Conservation (phyloP, 2,888 invertebrate species). For the Caenorhabditis macrosperma region DNA sequence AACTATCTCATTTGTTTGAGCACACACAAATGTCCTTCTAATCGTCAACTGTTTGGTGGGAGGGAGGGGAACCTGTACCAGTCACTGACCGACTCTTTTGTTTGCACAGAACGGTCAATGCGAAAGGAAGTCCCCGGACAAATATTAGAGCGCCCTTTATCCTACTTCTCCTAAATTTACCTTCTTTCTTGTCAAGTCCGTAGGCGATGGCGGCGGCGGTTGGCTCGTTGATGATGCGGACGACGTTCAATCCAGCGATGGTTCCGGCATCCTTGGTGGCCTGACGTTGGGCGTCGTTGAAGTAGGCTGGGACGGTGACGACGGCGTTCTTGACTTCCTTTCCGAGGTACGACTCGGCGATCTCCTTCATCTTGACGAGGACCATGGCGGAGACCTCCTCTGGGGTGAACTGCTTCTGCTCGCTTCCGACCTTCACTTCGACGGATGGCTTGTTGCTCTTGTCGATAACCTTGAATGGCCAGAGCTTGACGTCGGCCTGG, state of each 20-base stretch:
- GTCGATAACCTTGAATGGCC: slow-evolving; percentile 93
- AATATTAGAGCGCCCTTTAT: slow-evolving; percentile 35
- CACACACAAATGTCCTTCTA: slow-evolving; percentile 47
- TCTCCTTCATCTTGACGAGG: slow-evolving; percentile 80
- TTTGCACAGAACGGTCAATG: slow-evolving; percentile 57
- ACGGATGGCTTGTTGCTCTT: slow-evolving; percentile 96
- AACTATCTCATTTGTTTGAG: slow-evolving; percentile 24
- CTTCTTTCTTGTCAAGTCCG: slow-evolving; percentile 80
- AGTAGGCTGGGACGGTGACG: slow-evolving; percentile 97
- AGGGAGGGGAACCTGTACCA: slow-evolving; percentile 48
- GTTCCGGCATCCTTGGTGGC: slow-evolving; percentile 90
- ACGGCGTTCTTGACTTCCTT: slow-evolving; percentile 91
- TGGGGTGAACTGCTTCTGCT: slow-evolving; percentile 91
- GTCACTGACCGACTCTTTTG: slow-evolving; percentile 56
- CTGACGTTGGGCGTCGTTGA: slow-evolving; percentile 99
- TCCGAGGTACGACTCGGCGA: slow-evolving; percentile 79
- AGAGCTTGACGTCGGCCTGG: slow-evolving; percentile 95
- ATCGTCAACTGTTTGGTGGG: slow-evolving; percentile 26
- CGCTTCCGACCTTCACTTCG: slow-evolving; percentile 88
- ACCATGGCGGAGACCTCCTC: slow-evolving; percentile 99
- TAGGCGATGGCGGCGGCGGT: slow-evolving; percentile 80
- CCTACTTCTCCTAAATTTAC: slow-evolving; percentile 59
- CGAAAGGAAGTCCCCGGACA: slow-evolving; percentile 32
- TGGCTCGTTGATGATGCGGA: slow-evolving; percentile 90
- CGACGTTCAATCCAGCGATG: slow-evolving; percentile 86